phyloP scores from a whole-genome alignment of 2,797 vertebrate genomes.

The Enteromius afrohamiltoni region DNA sequence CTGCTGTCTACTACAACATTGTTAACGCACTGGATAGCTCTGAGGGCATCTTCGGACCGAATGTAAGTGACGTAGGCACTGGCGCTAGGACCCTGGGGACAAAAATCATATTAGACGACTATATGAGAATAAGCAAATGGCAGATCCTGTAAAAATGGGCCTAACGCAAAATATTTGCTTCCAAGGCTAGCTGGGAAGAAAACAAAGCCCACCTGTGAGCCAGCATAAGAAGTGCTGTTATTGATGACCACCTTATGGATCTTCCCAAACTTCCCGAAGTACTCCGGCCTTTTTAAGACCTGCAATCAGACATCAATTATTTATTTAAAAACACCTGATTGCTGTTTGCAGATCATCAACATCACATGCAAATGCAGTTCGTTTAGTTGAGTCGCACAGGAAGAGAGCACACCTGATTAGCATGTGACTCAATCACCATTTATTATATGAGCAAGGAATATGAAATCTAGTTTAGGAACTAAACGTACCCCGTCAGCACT shows the following conservation, averaged over 20 bases:
- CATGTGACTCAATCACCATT: background rate
- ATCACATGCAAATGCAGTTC: conserved; percentile 12
- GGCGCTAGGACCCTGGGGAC: conserved; percentile 87
- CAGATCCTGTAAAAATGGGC: background rate
- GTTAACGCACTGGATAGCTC: conserved; percentile 92
- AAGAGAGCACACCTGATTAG: conserved; percentile 3
- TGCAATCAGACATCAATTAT: conserved; percentile 55
- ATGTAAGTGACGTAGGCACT: conserved; percentile 93
- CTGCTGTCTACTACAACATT: conserved; percentile 90
- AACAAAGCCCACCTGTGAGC: conserved; percentile 84
- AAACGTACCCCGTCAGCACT: background rate
- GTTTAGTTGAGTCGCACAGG: background rate
- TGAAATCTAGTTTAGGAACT: background rate
- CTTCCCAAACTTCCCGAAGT: conserved; percentile 93
- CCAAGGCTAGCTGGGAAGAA: background rate
- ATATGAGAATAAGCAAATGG: background rate
- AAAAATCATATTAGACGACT: background rate
- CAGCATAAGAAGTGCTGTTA: conserved; percentile 92
- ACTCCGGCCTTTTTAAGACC: conserved; percentile 92
- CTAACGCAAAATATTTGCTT: background rate
- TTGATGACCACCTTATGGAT: conserved; percentile 94
- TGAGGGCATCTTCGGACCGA: conserved; percentile 91
- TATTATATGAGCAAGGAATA: background rate
- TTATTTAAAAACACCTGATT: conserved; percentile 8
- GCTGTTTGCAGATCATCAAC: conserved; percentile 12